These are phyloP conservation scores for Didymodactylos carnosus DNA, from an alignment of 2,888 invertebrate species.

Conservation along the genomic window DNA sequence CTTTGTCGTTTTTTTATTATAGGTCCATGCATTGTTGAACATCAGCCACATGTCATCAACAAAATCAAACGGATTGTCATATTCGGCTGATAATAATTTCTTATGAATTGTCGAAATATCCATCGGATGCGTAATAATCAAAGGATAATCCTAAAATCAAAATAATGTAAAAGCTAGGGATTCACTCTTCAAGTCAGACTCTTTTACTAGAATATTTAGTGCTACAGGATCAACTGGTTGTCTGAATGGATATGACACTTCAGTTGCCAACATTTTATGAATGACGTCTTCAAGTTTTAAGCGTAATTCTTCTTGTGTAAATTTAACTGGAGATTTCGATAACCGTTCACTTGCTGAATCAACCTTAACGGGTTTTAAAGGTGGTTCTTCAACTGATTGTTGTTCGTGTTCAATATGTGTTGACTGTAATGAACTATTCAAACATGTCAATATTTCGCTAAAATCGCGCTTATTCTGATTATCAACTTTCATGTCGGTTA, in stretches of 20 bases:
- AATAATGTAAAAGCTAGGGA: no score
- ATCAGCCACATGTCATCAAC: slow-evolving; percentile 98
- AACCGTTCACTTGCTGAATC: neutral
- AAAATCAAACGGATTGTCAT: slow-evolving; percentile 93
- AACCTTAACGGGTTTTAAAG: no score
- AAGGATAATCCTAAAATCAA: slow-evolving; percentile 60
- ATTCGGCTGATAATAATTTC: slow-evolving; percentile 76
- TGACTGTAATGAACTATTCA: no score
- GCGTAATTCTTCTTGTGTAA: slow-evolving; percentile 53
- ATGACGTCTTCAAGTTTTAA: slow-evolving; percentile 77
- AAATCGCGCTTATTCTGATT: no score
- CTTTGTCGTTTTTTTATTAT: slow-evolving; percentile 87
- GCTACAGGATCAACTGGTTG: slow-evolving; percentile 79
- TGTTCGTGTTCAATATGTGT: no score
- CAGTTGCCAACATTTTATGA: slow-evolving; percentile 74
- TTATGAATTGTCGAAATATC: slow-evolving; percentile 81
- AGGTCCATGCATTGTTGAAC: slow-evolving; percentile 99
- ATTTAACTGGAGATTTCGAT: neutral
- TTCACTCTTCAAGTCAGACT: no score
- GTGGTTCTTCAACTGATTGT: no score
- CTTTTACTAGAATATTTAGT: slow-evolving; percentile 30
- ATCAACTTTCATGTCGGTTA: no score
- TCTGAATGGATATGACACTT: slow-evolving; percentile 84
- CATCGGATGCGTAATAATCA: slow-evolving; percentile 85
- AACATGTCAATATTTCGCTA: no score